Evolutionary conservation across 2,797 vertebrate genomes (phyloP).

Genomic region (Pygocentrus nattereri): DNA sequence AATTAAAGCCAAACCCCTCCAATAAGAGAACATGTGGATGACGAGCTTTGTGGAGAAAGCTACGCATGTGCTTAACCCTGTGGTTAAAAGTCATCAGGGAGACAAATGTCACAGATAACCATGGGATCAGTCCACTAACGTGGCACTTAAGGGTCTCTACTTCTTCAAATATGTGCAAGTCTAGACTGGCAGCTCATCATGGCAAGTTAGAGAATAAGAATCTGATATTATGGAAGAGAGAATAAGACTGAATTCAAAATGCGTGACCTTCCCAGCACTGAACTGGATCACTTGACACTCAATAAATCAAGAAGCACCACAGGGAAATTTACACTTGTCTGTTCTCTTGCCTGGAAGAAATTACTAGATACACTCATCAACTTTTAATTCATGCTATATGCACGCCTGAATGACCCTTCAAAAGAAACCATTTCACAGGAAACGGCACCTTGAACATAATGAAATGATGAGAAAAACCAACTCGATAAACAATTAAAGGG

Average conservation of each 20-base stretch:
- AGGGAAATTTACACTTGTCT: slow-evolving; percentile 24
- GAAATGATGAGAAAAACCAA: not conserved
- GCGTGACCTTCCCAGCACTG: not conserved
- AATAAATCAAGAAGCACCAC: slow-evolving; percentile 11
- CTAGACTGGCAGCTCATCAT: slow-evolving; percentile 14
- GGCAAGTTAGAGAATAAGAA: slow-evolving; percentile 27
- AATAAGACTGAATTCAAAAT: slow-evolving; percentile 12
- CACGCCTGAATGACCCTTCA: slow-evolving; percentile 22
- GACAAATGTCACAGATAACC: slow-evolving; percentile 40
- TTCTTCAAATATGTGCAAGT: slow-evolving; percentile 30
- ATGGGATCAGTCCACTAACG: slow-evolving; percentile 13
- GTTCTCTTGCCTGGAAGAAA: not conserved
- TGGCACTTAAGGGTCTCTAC: slow-evolving; percentile 34
- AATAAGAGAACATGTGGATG: slow-evolving; percentile 26
- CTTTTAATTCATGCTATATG: slow-evolving; percentile 15
- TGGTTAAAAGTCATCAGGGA: slow-evolving; percentile 62
- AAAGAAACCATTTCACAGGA: not conserved
- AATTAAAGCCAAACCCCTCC: slow-evolving; percentile 55
- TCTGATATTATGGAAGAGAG: slow-evolving; percentile 30
- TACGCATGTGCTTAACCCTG: slow-evolving; percentile 21
- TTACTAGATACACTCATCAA: not conserved
- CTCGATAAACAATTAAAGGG: slow-evolving; percentile 9
- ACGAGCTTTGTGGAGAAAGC: slow-evolving; percentile 27
- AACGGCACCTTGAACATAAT: slow-evolving; percentile 8
- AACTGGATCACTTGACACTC: slow-evolving; percentile 24